These are phyloP conservation scores for Bombus ignitus DNA, from an alignment of 1,140 invertebrate species.

Conservation along the genomic window DNA sequence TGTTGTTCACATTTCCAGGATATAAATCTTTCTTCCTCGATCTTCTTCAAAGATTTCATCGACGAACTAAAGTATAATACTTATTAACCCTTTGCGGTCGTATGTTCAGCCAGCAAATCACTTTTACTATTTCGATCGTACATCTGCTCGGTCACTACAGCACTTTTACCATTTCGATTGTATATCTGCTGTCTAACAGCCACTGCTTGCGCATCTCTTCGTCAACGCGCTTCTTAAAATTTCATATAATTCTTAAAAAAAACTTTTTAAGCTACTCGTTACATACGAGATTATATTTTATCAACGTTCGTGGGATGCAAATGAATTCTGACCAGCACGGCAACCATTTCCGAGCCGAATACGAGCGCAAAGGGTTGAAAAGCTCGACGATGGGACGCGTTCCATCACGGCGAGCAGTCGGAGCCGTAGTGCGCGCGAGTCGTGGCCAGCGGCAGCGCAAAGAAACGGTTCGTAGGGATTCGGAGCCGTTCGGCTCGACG, in stretches of 20 bases:
- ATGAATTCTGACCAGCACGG: too few species aligned
- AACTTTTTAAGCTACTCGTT: too few species aligned
- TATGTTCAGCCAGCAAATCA: neutral
- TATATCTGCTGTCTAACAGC: too few species aligned
- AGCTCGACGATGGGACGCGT: neutral
- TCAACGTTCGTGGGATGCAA: too few species aligned
- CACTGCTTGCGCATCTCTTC: too few species aligned
- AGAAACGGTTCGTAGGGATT: slow-evolving; percentile 48
- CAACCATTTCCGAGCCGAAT: too few species aligned
- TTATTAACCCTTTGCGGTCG: neutral
- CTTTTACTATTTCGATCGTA: neutral
- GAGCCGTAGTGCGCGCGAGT: slow-evolving; percentile 35
- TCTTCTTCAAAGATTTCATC: neutral
- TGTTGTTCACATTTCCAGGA: neutral
- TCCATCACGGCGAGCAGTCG: slow-evolving; percentile 33
- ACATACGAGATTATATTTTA: too few species aligned
- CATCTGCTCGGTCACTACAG: too few species aligned
- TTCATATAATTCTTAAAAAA: too few species aligned
- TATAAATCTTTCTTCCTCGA: neutral
- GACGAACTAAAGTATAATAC: too few species aligned
- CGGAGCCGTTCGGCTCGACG: slow-evolving; percentile 56
- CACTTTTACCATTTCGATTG: too few species aligned
- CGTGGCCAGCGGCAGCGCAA: slow-evolving; percentile 5
- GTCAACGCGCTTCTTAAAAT: too few species aligned
- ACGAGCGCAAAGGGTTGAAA: neutral